A percentile compares a stretch with the other conserved stretches of the same genome.
phyloP scores from a whole-genome alignment of 2,113 vertebrate species.

The Paradisaea rubra region DNA sequence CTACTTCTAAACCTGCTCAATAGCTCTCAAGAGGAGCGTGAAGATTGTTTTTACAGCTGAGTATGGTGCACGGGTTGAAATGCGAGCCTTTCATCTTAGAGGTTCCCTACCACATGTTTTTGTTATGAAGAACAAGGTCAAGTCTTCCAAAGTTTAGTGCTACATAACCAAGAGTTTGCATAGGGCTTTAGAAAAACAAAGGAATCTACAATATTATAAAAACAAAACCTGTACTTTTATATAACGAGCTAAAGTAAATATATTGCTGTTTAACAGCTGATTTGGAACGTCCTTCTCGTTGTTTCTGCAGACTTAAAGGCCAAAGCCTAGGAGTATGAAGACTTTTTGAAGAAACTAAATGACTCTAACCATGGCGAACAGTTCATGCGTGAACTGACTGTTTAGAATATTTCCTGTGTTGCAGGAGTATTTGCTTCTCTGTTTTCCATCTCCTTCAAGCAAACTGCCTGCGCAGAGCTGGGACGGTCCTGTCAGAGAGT shows the following conservation, averaged over 20 bases:
- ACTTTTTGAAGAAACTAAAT: background rate
- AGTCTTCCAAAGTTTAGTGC: background rate
- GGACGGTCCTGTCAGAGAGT: background rate
- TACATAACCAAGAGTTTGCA: background rate
- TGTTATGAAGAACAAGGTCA: background rate
- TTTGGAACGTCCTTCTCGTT: background rate
- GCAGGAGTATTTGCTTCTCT: background rate
- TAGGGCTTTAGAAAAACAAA: background rate
- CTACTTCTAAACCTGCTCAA: background rate
- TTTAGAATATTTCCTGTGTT: background rate
- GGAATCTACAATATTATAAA: background rate
- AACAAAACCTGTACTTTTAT: background rate
- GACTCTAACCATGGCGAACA: accelerated
- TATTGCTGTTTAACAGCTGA: background rate
- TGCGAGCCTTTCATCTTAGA: background rate
- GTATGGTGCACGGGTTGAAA: background rate
- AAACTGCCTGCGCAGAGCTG: background rate
- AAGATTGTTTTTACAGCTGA: constrained; percentile 29
- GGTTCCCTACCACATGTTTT: background rate
- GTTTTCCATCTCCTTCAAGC: background rate
- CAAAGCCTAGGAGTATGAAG: background rate
- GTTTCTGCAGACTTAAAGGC: background rate
- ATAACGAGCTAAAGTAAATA: background rate
- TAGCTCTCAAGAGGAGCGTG: background rate
- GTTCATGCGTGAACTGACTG: background rate